Base-by-base conservation (phyloP, 37 sponge, comb jelly and placozoan species). In the Aplysina aerophoba region DNA sequence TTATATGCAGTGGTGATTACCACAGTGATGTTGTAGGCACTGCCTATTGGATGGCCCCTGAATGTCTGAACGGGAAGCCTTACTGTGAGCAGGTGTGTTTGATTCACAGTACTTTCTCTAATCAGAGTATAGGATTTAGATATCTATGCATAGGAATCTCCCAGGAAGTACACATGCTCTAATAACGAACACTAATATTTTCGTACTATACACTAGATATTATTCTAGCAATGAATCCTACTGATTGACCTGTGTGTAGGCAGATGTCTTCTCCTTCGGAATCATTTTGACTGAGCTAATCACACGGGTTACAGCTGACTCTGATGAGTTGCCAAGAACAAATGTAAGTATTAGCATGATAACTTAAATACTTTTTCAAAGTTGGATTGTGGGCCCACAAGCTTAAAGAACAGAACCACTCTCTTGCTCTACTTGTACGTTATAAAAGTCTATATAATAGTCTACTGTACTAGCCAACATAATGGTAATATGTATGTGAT, bases 41-140 rank as follows among this genome's bases (percentile, higher is more conserved):
- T 37, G 90, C 97, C 8, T 97, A 95, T 68, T 97, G 93, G 94
- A 95, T 95, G 93, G 91, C 95, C 0, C 97, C 97, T 24, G 97
- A 97, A 83, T 93, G 95, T 57, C 82, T 93, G 31, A 82, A 83
- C 34, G 97, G 95, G 17, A 89, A 89, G 79, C 64, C 73, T 25
- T 95, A 95, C 67, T 87, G 90, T 82, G 95, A 95, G 59, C 84
- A 92, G 75, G 83, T 83, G 1, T 6, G 81, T 15, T 71, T 20
- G 27, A 67, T 67, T 15, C 14, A 67, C n/a, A n/a, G n/a, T 58
- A 17, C 59, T 17, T 58, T 58, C 17, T 58, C 17, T 17, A 58
- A 20, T 58, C 59, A 20, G 15, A 17, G 59, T 15, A 58, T 17
- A 58, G 15, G 19, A 15, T 58, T 58, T 17, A 58, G 59, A 15